phyloP scores from a whole-genome alignment of 2,888 invertebrate genomes.

The Lasioglossum marginatum region DNA sequence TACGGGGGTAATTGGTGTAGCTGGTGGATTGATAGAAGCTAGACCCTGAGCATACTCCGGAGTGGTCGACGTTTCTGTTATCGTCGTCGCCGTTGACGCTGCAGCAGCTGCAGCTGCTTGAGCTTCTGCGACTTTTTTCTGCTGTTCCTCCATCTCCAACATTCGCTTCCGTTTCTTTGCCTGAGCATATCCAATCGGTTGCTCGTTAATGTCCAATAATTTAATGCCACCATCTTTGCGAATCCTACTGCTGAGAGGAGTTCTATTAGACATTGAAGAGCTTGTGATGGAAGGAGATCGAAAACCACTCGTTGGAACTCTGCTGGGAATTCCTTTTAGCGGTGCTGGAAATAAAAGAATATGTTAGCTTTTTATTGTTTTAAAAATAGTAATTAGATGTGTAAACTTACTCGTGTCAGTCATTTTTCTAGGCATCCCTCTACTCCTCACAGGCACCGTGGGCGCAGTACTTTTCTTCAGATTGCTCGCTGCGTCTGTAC shows the following conservation, averaged over 20 bases:
- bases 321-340: constrained; percentile 95
- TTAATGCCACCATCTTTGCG: constrained; percentile 97
- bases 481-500: constrained; percentile 94
- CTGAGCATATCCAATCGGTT: constrained; percentile 93
- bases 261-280: constrained; percentile 86
- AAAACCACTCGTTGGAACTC: constrained; percentile 89
- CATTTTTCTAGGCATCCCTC: constrained; percentile 95
- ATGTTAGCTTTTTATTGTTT: neutral
- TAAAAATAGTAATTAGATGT: neutral
- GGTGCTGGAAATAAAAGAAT: constrained; percentile 88
- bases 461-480: constrained; percentile 95
- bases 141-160: constrained; percentile 89
- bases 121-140: constrained; percentile 87
- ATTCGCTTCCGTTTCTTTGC: constrained; percentile 95
- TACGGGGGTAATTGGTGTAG: constrained; percentile 79
- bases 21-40: constrained; percentile 87
- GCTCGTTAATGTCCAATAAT: constrained; percentile 96
- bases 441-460: constrained; percentile 90
- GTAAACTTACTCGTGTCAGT: constrained; percentile 93
- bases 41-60: constrained; percentile 95
- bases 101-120: constrained; percentile 82
- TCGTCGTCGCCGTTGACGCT: constrained; percentile 76
- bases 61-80: constrained; percentile 85
- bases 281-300: constrained; percentile 85
- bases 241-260: constrained; percentile 86